Percentiles rank a stretch among this genome's conserved stretches.
These are phyloP conservation scores for Lasiurus cinereus DNA, from an alignment of 2,113 vertebrate species.

Conservation along the genomic window DNA sequence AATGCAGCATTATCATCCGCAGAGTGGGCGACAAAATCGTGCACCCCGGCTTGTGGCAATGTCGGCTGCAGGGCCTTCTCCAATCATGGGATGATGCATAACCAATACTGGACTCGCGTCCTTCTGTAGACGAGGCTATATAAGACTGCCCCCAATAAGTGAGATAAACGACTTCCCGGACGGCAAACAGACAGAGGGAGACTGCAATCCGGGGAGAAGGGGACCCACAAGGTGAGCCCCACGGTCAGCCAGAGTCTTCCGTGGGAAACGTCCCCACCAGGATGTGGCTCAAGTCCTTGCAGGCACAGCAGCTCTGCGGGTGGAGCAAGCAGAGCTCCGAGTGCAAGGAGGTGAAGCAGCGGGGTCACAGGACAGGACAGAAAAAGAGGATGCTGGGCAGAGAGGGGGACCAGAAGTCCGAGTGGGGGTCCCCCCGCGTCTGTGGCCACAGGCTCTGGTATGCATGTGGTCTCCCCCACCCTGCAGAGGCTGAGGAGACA, in stretches of 20 bases:
- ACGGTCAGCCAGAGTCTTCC: not conserved
- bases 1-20: not conserved
- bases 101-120: not conserved
- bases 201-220: not conserved
- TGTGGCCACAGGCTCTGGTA: not conserved
- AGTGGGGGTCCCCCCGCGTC: not conserved
- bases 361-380: not conserved
- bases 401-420: not conserved
- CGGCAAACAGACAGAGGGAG: not conserved
- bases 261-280: too few relatives aligned
- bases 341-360: not conserved
- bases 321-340: not conserved
- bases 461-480: fast-evolving
- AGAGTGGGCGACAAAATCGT: not conserved
- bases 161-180: not conserved
- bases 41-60: not conserved
- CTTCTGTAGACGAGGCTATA: not conserved
- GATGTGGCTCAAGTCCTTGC: not conserved
- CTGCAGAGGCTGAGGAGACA: too few relatives aligned
- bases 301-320: not conserved
- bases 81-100: not conserved
- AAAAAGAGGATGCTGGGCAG: not conserved
- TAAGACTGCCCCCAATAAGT: not conserved
- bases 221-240: not conserved
- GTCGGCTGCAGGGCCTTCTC: not conserved